Evolutionary conservation across 2,888 invertebrate genomes (phyloP), one percentile per base, ranked within the genome.

Genomic region (Lasioglossum lativentre): DNA sequence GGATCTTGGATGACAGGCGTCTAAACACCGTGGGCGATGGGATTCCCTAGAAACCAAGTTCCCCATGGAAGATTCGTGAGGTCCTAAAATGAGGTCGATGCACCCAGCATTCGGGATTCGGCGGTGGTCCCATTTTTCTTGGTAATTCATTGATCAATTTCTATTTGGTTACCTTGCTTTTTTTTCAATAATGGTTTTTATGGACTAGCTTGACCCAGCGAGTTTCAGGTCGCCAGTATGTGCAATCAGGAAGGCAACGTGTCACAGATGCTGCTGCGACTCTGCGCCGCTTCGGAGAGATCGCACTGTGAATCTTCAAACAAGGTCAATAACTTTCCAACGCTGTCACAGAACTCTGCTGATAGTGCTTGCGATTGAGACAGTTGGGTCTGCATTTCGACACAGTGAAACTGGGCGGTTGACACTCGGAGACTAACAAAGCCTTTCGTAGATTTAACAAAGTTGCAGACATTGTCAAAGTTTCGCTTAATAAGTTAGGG

Each of bases 1-100:
- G 10, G 23, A n/a, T 52, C 23, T 23, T 52, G 10, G 23, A 2
- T n/a, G 19, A n/a, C n/a, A n/a, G n/a, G n/a, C n/a, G n/a, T 34
- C 34, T 34, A 34, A 34, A 34, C 34, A 34, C 34, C 34, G 38
- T 38, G 38, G 0, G 38, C 6, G 38, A 12, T 14, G 42, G 40
- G 40, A 42, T 42, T 42, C 12, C n/a, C n/a, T n/a, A n/a, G n/a
- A n/a, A n/a, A n/a, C n/a, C n/a, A n/a, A n/a, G n/a, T n/a, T n/a
- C n/a, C n/a, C 2, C 42, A 1, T 42, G 2, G 42, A 42, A 42
- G 14, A 59, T 70, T 84, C 74, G 73, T 40, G 66, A 23, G 83
- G 56, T 72, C n/a, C 40, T 34, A 63, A 66, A 78, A 83, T 42
- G 52, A 82, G 84, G 77, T 82, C 82, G 68, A 82, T 72, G 73